Base-by-base conservation (phyloP, 2,797 vertebrate species). In the Rallus crepitans region DNA sequence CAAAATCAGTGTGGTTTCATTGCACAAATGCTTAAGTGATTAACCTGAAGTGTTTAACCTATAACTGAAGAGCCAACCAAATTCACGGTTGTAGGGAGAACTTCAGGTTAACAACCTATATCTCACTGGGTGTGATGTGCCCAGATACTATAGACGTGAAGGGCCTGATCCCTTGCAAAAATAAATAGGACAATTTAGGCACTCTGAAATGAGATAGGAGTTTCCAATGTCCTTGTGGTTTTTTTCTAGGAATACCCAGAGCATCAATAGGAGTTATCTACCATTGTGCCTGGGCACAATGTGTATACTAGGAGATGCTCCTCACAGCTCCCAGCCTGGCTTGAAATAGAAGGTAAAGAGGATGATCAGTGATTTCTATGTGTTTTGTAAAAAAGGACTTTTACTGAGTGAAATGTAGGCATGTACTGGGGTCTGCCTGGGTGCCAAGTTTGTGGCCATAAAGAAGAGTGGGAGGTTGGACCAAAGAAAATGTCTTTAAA, bases 1-100 rank as follows among this genome's bases (percentile, higher is more conserved):
- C 50, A 77, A 90, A 95, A 93, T 80, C 50, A 3, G 10, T 76
- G 60, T 60, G 28, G 57, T 76, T 89, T 90, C 77, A 55, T 81
- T 61, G 64, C 76, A 87, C 79, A 90, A 68, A 92, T 75, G 72
- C 91, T 87, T 82, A 90, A 91, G 73, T 60, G 68, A 94, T 92
- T 82, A 96, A 82, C 71, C 79, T 50, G 73, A 96, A 92, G 57
- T 81, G 47, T 79, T 95, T 95, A 87, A 95, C 68, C 63, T 82
- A 7, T 12, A 91, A 93, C 52, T 50, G 21, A 87, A 92, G 79
- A 84, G 71, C 82, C 63, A 83, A 78, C 5, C 28, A 95, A 93
- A 93, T 73, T 77, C 77, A 82, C 76, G 33, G 28, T 76, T 68
- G 63, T 66, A 42, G 50, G 70, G 69, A 81, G 64, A 95, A 65